phyloP scores from a whole-genome alignment of 2,888 invertebrate species.

The Mongoloraphidia duomilia region DNA sequence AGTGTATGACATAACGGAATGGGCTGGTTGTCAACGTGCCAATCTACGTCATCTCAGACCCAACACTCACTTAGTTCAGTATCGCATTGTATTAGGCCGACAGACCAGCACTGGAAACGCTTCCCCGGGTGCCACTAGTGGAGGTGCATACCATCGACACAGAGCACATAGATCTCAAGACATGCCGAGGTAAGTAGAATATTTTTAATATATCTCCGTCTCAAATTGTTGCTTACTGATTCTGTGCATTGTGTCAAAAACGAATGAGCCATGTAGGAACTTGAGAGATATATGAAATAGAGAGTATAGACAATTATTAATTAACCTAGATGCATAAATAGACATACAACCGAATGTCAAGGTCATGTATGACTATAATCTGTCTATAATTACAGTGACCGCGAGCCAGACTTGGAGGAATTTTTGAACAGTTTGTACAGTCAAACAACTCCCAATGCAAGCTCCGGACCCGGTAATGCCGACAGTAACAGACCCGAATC shows the following conservation, averaged over 20 bases:
- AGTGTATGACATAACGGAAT: constrained; percentile 91
- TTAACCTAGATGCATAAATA: no score
- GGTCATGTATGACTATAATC: neutral
- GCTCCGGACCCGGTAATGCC: constrained; percentile 16
- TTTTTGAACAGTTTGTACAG: constrained; percentile 67
- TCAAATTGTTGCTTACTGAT: neutral
- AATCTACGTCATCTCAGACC: constrained; percentile 70
- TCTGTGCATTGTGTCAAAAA: no score
- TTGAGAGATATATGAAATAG: no score
- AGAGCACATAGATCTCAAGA: neutral
- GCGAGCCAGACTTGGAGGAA: constrained; percentile 67
- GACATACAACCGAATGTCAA: no score
- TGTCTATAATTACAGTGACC: constrained; percentile 33
- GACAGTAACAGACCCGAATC: constrained; percentile 4
- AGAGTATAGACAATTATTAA: no score
- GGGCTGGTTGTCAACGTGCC: constrained; percentile 87
- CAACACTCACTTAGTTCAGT: constrained; percentile 83
- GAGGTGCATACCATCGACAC: neutral
- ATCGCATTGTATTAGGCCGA: constrained; percentile 66
- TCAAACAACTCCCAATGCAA: constrained; percentile 33
- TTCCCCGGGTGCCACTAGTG: constrained; percentile 4
- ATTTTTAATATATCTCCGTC: neutral
- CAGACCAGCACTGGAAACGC: constrained; percentile 34
- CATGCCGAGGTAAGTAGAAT: constrained; percentile 20
- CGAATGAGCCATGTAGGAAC: no score